These are phyloP conservation scores for Bombus pascuorum DNA, from an alignment of 1,140 invertebrate genomes.

Conservation along the genomic window DNA sequence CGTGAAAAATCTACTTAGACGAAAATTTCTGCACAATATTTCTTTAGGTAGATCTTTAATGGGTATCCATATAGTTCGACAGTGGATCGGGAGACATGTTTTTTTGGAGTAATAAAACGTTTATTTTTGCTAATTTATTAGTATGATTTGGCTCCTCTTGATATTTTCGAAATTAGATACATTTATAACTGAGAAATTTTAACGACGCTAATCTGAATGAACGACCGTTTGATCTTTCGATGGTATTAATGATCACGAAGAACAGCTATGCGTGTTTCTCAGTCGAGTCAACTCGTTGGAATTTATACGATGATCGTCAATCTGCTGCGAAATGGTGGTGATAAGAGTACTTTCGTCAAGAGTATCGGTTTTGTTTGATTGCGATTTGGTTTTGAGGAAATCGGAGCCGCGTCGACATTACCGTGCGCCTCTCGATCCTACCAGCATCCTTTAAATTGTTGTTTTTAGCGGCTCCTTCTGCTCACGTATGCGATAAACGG, in stretches of 20 bases:
- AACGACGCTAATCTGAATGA: neutral
- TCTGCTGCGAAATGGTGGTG: conserved; percentile 1
- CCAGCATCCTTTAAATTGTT: neutral
- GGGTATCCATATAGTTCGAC: neutral
- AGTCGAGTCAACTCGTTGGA: neutral
- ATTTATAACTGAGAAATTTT: neutral
- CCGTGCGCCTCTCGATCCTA: neutral
- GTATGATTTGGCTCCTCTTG: neutral
- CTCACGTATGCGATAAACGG: neutral
- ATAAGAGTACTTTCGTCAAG: conserved; percentile 11
- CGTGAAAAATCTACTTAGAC: no score
- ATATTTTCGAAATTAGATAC: neutral
- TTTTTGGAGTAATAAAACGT: neutral
- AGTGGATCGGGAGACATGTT: neutral
- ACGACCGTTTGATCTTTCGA: neutral
- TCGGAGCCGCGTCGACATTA: neutral
- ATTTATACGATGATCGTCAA: conserved; percentile 45
- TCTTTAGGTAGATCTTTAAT: neutral
- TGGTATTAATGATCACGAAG: neutral
- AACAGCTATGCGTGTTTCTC: neutral
- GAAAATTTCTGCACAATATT: neutral
- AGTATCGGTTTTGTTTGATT: neutral
- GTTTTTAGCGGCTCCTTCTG: neutral
- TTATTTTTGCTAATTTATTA: neutral
- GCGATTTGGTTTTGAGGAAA: conserved; percentile 8